Percentiles rank a stretch among this genome's conserved stretches.
phyloP scores from a whole-genome alignment of 2,888 invertebrate species.

The Thera obeliscata region DNA sequence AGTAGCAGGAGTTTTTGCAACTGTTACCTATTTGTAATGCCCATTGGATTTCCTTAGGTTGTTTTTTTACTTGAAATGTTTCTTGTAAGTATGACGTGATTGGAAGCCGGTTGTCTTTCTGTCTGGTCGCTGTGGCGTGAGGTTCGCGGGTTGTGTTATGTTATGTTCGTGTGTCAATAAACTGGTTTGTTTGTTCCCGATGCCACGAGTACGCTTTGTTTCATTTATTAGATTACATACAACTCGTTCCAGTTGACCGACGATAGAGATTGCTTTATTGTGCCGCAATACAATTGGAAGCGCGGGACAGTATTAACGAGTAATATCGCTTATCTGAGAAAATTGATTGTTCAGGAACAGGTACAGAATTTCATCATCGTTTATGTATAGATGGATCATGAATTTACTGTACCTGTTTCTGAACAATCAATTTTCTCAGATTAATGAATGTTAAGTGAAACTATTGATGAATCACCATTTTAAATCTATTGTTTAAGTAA shows the following conservation, averaged over 20 bases:
- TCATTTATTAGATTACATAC: slow-evolving; percentile 19
- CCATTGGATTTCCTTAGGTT: too few species aligned
- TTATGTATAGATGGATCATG: too few species aligned
- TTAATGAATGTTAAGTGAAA: too few species aligned
- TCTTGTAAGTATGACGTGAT: background rate
- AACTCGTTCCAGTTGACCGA: slow-evolving; percentile 13
- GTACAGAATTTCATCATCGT: background rate
- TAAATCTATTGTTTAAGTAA: too few species aligned
- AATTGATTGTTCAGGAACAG: background rate
- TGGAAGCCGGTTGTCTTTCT: background rate
- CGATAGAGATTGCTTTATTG: slow-evolving; percentile 9
- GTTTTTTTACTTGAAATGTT: too few species aligned
- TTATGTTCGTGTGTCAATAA: slow-evolving; percentile 20
- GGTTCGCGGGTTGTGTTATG: slow-evolving; percentile 7
- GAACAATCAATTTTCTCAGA: too few species aligned
- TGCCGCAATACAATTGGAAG: background rate
- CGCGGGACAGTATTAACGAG: background rate
- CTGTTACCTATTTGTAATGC: background rate
- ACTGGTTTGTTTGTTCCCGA: slow-evolving; percentile 11
- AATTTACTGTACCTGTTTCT: too few species aligned
- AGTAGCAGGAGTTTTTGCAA: too few species aligned
- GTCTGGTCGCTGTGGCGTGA: slow-evolving; percentile 1
- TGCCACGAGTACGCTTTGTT: slow-evolving; percentile 13
- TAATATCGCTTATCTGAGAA: background rate
- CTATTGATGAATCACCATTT: too few species aligned